These are phyloP conservation scores for Myopa testacea DNA, from an alignment of 2,888 invertebrate genomes.

Conservation along the genomic window DNA sequence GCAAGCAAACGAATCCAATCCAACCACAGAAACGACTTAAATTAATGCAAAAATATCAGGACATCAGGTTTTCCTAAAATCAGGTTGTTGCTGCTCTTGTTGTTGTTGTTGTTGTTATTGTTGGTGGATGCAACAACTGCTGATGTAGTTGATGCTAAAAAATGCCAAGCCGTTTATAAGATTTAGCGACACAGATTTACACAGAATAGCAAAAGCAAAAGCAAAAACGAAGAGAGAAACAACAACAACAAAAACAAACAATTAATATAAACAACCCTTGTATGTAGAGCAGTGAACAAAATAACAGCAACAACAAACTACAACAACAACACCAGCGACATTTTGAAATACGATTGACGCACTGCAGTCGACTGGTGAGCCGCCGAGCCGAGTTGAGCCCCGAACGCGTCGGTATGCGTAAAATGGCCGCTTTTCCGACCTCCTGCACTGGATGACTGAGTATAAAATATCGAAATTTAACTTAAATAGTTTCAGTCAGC, in stretches of 20 bases:
- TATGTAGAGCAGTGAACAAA: neutral
- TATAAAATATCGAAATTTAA: neutral
- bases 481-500: neutral
- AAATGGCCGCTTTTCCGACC: neutral
- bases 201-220: constrained; percentile 1
- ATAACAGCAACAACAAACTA: neutral
- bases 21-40: constrained; percentile 3
- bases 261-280: neutral
- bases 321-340: neutral
- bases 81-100: neutral
- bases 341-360: constrained; percentile 14
- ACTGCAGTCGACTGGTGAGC: neutral
- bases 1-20: neutral
- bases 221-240: neutral
- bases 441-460: neutral
- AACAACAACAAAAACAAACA: neutral
- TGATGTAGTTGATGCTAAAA: neutral
- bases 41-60: neutral
- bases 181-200: constrained; percentile 10
- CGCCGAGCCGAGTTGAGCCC: too few relatives aligned
- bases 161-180: neutral
- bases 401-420: too few relatives aligned
- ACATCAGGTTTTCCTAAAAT: neutral
- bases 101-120: neutral
- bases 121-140: neutral